Conservation (phyloP, 2,888 invertebrate genomes). For the Teleiodes luculella region DNA sequence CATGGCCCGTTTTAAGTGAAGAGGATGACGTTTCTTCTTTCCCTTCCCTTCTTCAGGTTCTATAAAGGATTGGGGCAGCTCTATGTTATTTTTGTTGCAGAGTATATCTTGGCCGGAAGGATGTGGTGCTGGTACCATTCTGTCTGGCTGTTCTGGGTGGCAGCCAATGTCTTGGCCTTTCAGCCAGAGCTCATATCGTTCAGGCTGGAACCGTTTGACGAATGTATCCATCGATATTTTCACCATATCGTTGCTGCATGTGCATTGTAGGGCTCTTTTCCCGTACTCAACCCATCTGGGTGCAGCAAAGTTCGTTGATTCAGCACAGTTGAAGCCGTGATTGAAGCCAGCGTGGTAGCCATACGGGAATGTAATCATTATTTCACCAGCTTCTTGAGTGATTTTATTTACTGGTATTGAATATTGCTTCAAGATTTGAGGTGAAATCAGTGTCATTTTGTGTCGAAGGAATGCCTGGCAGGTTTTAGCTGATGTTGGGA, state of each 20-base stretch:
- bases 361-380: slow-evolving; percentile 99
- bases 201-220: slow-evolving; percentile 94
- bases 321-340: slow-evolving; percentile 99
- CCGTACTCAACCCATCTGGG: slow-evolving; percentile 99
- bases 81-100: slow-evolving; percentile 86
- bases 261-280: slow-evolving; percentile 91
- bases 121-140: slow-evolving; percentile 86
- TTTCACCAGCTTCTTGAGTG: slow-evolving; percentile 96
- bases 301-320: slow-evolving; percentile 99
- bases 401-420: slow-evolving; percentile 98
- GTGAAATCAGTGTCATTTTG: slow-evolving; percentile 99
- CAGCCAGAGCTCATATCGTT: slow-evolving; percentile 93
- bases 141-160: slow-evolving; percentile 94
- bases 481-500: slow-evolving; percentile 88
- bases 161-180: slow-evolving; percentile 93
- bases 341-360: slow-evolving; percentile 99
- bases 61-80: slow-evolving; percentile 82
- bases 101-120: slow-evolving; percentile 89
- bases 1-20: slow-evolving; percentile 79
- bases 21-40: slow-evolving; percentile 82
- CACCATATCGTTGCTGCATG: slow-evolving; percentile 95
- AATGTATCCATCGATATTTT: slow-evolving; percentile 99
- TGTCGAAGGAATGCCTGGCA: slow-evolving; percentile 96
- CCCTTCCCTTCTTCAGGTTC: slow-evolving; percentile 79
- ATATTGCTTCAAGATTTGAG: slow-evolving; percentile 93